These are phyloP conservation scores for Strigamia maritima DNA, from an alignment of 2,888 invertebrate genomes.

Conservation along the genomic window DNA sequence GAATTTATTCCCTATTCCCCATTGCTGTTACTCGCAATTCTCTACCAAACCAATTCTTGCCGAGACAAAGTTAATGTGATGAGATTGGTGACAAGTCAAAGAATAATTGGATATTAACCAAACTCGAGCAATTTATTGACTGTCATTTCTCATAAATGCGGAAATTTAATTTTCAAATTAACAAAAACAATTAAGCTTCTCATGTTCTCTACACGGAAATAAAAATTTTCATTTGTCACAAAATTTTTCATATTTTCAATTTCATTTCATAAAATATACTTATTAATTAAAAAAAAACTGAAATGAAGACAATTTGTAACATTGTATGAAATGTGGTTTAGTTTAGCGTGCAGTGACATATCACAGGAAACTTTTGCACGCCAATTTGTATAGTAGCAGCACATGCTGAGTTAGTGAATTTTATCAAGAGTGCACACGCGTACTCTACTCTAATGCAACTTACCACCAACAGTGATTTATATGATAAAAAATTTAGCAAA, in stretches of 20 bases:
- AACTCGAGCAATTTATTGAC: no score
- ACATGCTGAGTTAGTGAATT: not conserved
- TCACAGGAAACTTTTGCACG: conserved; percentile 13
- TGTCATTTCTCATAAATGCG: no score
- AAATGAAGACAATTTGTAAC: not conserved
- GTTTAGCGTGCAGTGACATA: not conserved
- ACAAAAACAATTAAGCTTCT: no score
- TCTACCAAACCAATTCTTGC: not conserved
- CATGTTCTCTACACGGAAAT: no score
- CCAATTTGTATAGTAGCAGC: not conserved
- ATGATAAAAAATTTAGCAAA: not conserved
- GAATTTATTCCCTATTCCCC: not conserved
- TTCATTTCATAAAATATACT: not conserved
- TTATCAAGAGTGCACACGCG: conserved; percentile 6
- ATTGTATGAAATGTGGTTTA: not conserved
- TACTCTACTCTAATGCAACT: not conserved
- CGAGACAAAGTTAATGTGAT: not conserved
- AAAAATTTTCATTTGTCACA: no score
- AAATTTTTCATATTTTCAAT: not conserved
- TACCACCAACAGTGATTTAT: conserved; percentile 16
- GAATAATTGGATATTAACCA: not conserved
- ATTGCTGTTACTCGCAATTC: not conserved
- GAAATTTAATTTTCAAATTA: no score
- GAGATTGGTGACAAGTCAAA: not conserved
- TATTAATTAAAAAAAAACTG: not conserved